These are phyloP conservation scores for Diploptera punctata DNA, from an alignment of 2,888 invertebrate genomes.

Conservation along the genomic window DNA sequence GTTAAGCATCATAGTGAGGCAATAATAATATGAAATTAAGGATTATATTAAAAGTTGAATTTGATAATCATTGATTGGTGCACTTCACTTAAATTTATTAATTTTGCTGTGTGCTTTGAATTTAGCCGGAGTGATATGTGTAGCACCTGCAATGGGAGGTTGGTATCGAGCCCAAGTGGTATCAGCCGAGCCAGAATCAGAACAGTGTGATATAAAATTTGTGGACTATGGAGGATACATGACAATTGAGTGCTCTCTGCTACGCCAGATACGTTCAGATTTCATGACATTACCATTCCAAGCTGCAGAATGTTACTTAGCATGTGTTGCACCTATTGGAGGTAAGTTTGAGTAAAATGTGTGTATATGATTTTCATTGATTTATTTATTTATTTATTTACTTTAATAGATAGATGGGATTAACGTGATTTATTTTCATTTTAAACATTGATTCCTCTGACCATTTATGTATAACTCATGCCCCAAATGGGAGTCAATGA, in stretches of 20 bases:
- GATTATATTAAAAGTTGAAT: no score
- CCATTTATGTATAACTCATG: no score
- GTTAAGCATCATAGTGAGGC: no score
- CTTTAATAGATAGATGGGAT: no score
- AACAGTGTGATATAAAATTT: slow-evolving; percentile 82
- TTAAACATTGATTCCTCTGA: no score
- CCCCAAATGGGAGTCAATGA: no score
- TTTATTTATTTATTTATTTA: no score
- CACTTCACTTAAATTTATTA: no score
- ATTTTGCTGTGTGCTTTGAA: not conserved
- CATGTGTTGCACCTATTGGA: slow-evolving; percentile 81
- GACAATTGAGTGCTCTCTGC: slow-evolving; percentile 73
- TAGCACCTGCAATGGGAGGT: slow-evolving; percentile 79
- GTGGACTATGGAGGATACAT: slow-evolving; percentile 96
- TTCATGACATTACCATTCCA: slow-evolving; percentile 96
- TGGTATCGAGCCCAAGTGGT: slow-evolving; percentile 93
- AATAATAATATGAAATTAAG: no score
- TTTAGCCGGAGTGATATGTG: slow-evolving; percentile 75
- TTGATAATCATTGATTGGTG: no score
- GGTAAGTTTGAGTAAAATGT: slow-evolving; percentile 59
- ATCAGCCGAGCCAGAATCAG: slow-evolving; percentile 69
- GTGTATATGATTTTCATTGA: no score
- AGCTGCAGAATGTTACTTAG: slow-evolving; percentile 93
- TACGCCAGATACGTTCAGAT: slow-evolving; percentile 93
- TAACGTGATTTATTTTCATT: no score